Conservation (phyloP, 2,888 invertebrate genomes). For the Philereme vetulata region DNA sequence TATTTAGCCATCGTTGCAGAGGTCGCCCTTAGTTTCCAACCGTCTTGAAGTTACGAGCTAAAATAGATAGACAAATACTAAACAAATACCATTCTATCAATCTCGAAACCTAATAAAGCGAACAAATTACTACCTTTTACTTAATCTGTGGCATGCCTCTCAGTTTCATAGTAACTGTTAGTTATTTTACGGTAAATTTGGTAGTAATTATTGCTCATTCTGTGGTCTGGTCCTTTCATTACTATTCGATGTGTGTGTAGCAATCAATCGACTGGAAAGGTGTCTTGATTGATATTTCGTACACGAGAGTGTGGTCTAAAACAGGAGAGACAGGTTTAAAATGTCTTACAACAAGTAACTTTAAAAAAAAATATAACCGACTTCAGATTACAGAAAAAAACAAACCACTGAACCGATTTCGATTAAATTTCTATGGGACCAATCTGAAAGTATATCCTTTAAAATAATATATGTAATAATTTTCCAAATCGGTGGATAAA, state of each 20-base stretch:
- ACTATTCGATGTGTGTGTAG: conserved; percentile 28
- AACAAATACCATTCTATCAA: conserved; percentile 15
- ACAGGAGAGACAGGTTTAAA: conserved; percentile 4
- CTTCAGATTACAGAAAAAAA: too few relatives aligned
- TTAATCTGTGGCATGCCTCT: not conserved
- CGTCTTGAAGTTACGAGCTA: too few relatives aligned
- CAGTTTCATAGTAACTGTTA: conserved; percentile 6
- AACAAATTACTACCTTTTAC: conserved; percentile 10
- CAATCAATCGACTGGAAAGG: conserved; percentile 40
- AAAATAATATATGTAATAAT: too few relatives aligned
- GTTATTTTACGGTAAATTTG: conserved; percentile 2
- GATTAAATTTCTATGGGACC: too few relatives aligned
- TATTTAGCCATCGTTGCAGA: too few relatives aligned
- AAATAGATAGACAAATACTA: conserved; percentile 14
- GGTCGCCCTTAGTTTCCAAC: too few relatives aligned
- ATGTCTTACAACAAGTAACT: too few relatives aligned
- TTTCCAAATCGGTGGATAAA: too few relatives aligned
- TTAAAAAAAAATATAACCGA: too few relatives aligned
- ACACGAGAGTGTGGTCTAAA: conserved; percentile 37
- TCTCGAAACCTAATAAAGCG: conserved; percentile 14
- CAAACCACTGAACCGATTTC: too few relatives aligned
- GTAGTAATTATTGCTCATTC: conserved; percentile 10
- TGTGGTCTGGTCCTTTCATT: conserved; percentile 22
- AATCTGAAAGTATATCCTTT: too few relatives aligned
- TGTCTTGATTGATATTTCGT: conserved; percentile 50